Evolutionary conservation across 1,140 invertebrate genomes (phyloP).

Genomic region (Drosophila carrolli): DNA sequence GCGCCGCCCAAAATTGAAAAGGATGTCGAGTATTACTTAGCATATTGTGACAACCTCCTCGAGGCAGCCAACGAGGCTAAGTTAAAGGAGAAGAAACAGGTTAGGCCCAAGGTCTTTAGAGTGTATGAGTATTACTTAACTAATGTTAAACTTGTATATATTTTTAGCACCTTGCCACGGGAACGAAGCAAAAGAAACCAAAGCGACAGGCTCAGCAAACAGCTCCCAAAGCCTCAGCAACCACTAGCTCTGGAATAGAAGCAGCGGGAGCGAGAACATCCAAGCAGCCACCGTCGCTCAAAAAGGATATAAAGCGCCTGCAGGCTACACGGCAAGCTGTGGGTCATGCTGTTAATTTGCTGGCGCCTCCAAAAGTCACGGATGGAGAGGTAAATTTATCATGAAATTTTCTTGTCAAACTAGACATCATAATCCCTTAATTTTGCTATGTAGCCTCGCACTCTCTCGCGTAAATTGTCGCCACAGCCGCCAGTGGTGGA

Average conservation of each 20-base stretch:
- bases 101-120: constrained; percentile 12
- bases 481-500: constrained; percentile 18
- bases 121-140: background rate
- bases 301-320: constrained; percentile 57
- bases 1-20: constrained; percentile 5
- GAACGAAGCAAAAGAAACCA: constrained; percentile 14
- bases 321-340: constrained; percentile 55
- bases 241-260: no score
- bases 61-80: constrained; percentile 54
- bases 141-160: background rate
- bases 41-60: constrained; percentile 49
- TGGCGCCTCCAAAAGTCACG: constrained; percentile 8
- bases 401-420: no score
- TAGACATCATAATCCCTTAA: background rate
- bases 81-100: constrained; percentile 48
- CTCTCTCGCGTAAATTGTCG: constrained; percentile 46
- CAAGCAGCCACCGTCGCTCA: background rate
- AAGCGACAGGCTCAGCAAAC: background rate
- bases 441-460: constrained; percentile 28
- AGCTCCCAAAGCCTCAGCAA: background rate
- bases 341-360: constrained; percentile 43
- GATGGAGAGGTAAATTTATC: constrained; percentile 28
- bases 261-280: background rate
- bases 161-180: constrained; percentile 24
- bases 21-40: constrained; percentile 33